Evolutionary conservation across 2,113 vertebrate genomes (phyloP), one percentile per base, ranked within the genome.

Genomic region (Callionymus lyra): DNA sequence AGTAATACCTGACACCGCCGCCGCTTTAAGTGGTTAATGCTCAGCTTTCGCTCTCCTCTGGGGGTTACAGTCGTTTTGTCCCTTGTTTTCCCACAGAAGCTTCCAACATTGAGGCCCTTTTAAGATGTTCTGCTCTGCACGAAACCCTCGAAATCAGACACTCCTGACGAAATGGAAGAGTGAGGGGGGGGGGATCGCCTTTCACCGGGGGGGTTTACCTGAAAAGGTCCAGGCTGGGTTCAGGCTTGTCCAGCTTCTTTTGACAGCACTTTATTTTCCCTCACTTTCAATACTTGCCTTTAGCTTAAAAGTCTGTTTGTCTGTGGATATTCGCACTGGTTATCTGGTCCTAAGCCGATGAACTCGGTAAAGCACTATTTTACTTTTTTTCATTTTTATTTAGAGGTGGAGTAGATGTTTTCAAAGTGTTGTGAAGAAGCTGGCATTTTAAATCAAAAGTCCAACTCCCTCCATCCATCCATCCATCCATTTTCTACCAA

Each of bases 81-180:
- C 49, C 42, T 38, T 2, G 54, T 47, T 72, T 77, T 80, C 72
- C 65, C 77, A 72, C 70, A 63, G 53, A 63, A 45, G 3, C 53
- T 27, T 48, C 40, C 0, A 41, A n/a, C n/a, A n/a, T n/a, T n/a
- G n/a, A n/a, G n/a, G 6, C 38, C 32, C 40, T 31, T 45, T 54
- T 38, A 10, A 45, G 48, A 50, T 51, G 15, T 38, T 27, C 53
- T 53, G 46, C 68, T 38, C 53, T 35, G 43, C 43, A 21, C n/a
- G 51, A 53, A 59, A 73, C 61, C 32, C 9, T 35, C 51, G 74
- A 65, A 78, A 78, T 59, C 32, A 1, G 49, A 81, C 50, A 50
- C 65, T 38, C 17, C 53, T 39, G 49, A 56, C 9, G 56, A 36
- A 44, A 63, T 59, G 17, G 1, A 9, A 36, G 53, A 33, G 34